phyloP scores from a whole-genome alignment of 1,140 invertebrate species.

The Triops cancriformis region DNA sequence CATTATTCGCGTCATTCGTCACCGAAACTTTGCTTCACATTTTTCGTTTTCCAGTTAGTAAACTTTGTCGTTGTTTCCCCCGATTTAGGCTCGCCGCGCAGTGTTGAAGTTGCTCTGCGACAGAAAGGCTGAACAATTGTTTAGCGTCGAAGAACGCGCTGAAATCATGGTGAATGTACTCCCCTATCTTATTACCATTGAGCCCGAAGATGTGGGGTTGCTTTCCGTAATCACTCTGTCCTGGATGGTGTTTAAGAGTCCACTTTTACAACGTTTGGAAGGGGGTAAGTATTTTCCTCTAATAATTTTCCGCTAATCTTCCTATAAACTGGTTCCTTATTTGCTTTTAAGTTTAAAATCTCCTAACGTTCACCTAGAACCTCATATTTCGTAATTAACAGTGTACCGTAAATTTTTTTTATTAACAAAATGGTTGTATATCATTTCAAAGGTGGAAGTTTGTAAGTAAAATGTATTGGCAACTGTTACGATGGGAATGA shows the following conservation, averaged over 20 bases:
- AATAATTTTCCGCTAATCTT: background rate
- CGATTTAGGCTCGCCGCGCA: background rate
- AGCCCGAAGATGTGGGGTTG: background rate
- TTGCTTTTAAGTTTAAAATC: background rate
- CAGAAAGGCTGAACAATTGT: background rate
- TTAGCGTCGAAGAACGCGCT: slow-evolving; percentile 8
- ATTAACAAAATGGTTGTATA: no score
- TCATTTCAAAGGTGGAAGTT: no score
- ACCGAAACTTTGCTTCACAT: no score
- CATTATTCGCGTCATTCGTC: no score
- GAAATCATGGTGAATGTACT: background rate
- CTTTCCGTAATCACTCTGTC: background rate
- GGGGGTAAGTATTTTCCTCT: background rate
- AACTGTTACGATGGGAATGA: no score
- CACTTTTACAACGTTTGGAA: background rate
- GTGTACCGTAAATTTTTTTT: no score
- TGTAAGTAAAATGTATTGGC: no score
- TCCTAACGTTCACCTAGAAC: no score
- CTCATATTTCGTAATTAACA: no score
- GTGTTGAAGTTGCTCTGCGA: slow-evolving; percentile 14
- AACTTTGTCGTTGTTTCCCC: no score
- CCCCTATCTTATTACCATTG: background rate
- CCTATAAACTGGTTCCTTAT: background rate
- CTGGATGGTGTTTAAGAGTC: background rate
- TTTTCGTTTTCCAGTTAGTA: no score